Conservation (phyloP, 92 coral and sea anemone genomes). For the Nematostella vectensis region DNA sequence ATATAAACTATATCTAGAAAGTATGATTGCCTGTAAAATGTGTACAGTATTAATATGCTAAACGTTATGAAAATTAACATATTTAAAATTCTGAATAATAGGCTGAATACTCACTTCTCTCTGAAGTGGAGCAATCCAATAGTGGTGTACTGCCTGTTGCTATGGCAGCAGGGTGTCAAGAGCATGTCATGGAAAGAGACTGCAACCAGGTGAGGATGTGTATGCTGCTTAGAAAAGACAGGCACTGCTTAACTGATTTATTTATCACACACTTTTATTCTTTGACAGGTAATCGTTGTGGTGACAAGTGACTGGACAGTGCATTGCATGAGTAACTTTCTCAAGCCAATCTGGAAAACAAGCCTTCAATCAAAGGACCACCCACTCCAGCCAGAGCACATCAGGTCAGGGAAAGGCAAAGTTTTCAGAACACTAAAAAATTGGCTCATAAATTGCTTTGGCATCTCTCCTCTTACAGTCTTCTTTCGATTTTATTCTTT, state of each 20-base stretch:
- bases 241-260: too few relatives aligned
- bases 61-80: too few relatives aligned
- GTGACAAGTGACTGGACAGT: slow-evolving; percentile 72
- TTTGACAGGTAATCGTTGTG: slow-evolving; percentile 47
- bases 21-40: too few relatives aligned
- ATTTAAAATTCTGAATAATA: background rate
- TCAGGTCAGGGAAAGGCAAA: slow-evolving; percentile 42
- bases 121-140: background rate
- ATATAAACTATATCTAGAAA: too few relatives aligned
- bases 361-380: slow-evolving; percentile 16
- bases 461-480: too few relatives aligned
- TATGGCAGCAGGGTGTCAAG: slow-evolving; percentile 61
- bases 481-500: too few relatives aligned
- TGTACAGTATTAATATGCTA: too few relatives aligned
- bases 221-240: too few relatives aligned
- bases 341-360: slow-evolving; percentile 58
- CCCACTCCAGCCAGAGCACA: slow-evolving; percentile 16
- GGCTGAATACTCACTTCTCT: background rate
- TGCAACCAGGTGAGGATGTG: slow-evolving; percentile 50
- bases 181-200: slow-evolving; percentile 4
- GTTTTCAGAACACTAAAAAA: too few relatives aligned
- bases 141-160: slow-evolving; percentile 39
- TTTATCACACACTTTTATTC: background rate
- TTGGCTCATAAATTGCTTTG: too few relatives aligned
- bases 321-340: slow-evolving; percentile 45